Evolutionary conservation across 2,113 vertebrate species (phyloP), one percentile per base, ranked within the genome.

Genomic region (Scomber japonicus): DNA sequence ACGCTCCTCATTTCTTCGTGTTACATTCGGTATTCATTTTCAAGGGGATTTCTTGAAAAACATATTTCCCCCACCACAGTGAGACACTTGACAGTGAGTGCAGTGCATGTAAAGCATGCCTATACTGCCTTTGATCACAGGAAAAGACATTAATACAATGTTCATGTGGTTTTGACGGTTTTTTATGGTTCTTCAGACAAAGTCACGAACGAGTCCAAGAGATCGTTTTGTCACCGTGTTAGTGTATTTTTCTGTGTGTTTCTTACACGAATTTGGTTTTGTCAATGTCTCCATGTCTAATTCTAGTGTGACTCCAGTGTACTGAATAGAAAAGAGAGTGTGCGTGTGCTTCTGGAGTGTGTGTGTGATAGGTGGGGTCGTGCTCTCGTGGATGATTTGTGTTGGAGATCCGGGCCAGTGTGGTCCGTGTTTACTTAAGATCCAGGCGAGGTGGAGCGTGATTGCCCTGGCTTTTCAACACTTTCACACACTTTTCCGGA

Each of bases 401-500:
- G 87, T 85, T 17, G 12, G 78, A 77, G 88, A 71, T 80, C 80
- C 40, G 48, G 66, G 70, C 59, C 72, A 4, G 76, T 79, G 82
- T 81, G 87, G 81, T 89, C 89, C 62, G 15, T 93, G 91, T 94
- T 94, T 87, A 85, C 81, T 85, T 83, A 75, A 83, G 81, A 81
- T 84, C 80, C 83, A 88, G 68, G 72, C 86, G 84, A 89, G 90
- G 91, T 83, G 84, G 86, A 87, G 89, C 83, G 48, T 59, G 64
- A 88, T 87, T 71, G 85, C 79, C 81, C 84, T 11, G 56, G 65
- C 72, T 90, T 92, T 91, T 93, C 91, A 92, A 89, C 89, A 88
- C 85, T 80, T 92, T 91, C 92, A 88, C 91, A 87, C 89, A 86
- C 83, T 90, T 89, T 90, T 86, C 88, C 75, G 62, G 81, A 80